Conservation (phyloP, 2,888 invertebrate genomes). For the Agrotis exclamationis region DNA sequence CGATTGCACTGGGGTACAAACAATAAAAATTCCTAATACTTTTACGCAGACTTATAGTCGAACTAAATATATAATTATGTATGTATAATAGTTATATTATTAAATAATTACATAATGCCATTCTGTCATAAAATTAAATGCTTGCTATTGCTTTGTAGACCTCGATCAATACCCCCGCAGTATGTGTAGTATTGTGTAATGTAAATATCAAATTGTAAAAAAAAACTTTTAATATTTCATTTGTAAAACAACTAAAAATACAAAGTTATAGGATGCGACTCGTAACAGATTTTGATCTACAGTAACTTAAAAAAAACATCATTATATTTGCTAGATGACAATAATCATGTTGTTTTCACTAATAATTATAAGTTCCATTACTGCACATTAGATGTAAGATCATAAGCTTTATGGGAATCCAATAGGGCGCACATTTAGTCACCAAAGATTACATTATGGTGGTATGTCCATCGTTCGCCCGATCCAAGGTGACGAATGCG, state of each 20-base stretch:
- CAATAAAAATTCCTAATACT: conserved; percentile 70
- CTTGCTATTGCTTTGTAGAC: conserved; percentile 73
- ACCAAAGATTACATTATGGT: conserved; percentile 77
- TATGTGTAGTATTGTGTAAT: conserved; percentile 58
- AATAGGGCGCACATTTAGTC: conserved; percentile 66
- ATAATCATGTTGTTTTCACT: conserved; percentile 59
- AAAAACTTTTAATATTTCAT: conserved; percentile 67
- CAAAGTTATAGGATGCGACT: conserved; percentile 72
- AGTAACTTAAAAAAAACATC: conserved; percentile 68
- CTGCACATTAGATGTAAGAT: conserved; percentile 59
- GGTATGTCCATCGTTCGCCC: conserved; percentile 86
- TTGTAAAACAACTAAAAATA: conserved; percentile 72
- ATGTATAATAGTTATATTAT: conserved; percentile 61
- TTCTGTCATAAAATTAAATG: conserved; percentile 86
- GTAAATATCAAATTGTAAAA: conserved; percentile 72
- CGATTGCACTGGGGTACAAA: conserved; percentile 73
- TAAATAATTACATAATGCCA: conserved; percentile 72
- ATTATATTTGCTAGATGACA: conserved; percentile 60
- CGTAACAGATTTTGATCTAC: conserved; percentile 77
- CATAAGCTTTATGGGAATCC: conserved; percentile 62
- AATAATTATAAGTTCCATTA: conserved; percentile 61
- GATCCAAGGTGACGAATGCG: conserved; percentile 72
- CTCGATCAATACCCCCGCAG: conserved; percentile 54
- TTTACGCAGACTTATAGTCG: conserved; percentile 69
- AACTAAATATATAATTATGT: conserved; percentile 61